Conservation (phyloP, 2,888 invertebrate species). For the Drosophila parthenogenetica region DNA sequence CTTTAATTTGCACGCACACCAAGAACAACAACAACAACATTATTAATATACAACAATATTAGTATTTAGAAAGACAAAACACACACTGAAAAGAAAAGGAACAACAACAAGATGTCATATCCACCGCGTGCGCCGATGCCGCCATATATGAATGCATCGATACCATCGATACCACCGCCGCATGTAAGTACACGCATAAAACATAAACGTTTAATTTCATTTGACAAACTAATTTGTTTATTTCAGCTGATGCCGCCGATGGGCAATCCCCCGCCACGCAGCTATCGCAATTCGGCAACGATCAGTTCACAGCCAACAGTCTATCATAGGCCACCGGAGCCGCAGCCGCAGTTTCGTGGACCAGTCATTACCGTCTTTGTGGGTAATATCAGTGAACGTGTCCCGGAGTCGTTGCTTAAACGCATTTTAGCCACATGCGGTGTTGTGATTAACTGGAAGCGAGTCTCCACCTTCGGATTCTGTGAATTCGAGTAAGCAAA, state of each 20-base stretch:
- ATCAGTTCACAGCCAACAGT: slow-evolving; percentile 85
- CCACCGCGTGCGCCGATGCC: slow-evolving; percentile 94
- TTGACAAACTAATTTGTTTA: neutral
- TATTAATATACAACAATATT: slow-evolving; percentile 28
- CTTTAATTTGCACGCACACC: slow-evolving; percentile 69
- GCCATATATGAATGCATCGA: slow-evolving; percentile 90
- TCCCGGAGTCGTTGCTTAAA: slow-evolving; percentile 97
- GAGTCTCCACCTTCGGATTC: slow-evolving; percentile 99
- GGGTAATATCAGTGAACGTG: slow-evolving; percentile 96
- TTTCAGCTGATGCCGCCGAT: slow-evolving; percentile 86
- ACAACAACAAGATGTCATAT: slow-evolving; percentile 90
- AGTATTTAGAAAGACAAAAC: slow-evolving; percentile 32
- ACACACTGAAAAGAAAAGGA: slow-evolving; percentile 12
- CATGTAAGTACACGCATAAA: slow-evolving; percentile 71
- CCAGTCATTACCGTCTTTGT: slow-evolving; percentile 94
- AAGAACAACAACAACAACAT: slow-evolving; percentile 49
- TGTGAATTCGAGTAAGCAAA: slow-evolving; percentile 93
- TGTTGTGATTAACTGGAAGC: slow-evolving; percentile 97
- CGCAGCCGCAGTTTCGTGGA: slow-evolving; percentile 87
- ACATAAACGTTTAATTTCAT: neutral
- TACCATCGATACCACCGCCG: slow-evolving; percentile 90
- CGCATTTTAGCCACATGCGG: slow-evolving; percentile 97
- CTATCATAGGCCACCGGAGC: slow-evolving; percentile 83
- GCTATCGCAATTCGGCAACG: slow-evolving; percentile 85
- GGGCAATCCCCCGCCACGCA: slow-evolving; percentile 85